phyloP scores from a whole-genome alignment of 2,888 invertebrate species.

The Dynastes tityus region DNA sequence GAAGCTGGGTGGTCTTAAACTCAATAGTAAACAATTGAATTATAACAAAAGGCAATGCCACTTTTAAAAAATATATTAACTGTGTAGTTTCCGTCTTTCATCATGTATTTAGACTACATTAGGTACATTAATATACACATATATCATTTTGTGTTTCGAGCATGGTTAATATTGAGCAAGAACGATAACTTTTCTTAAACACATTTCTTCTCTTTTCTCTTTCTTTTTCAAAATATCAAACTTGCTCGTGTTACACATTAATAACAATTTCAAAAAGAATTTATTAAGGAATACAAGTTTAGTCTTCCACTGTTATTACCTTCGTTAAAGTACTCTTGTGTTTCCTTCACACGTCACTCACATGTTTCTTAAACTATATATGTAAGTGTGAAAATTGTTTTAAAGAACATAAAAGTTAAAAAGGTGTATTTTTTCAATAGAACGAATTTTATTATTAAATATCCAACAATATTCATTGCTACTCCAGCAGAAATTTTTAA shows the following conservation, averaged over 20 bases:
- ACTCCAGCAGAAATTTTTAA: no score
- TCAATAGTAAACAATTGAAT: no score
- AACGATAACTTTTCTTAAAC: not conserved
- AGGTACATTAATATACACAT: not conserved
- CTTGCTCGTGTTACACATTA: no score
- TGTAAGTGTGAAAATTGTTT: no score
- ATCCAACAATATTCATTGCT: not conserved
- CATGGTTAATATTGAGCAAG: not conserved
- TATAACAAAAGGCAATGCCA: no score
- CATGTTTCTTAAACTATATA: no score
- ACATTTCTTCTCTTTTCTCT: no score
- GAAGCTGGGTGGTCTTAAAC: no score
- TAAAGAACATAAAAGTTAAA: not conserved
- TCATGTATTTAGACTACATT: not conserved
- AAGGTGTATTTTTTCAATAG: conserved; percentile 1
- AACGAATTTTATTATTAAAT: not conserved
- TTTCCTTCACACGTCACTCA: no score
- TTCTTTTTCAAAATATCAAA: no score
- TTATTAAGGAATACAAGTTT: not conserved
- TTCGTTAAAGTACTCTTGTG: not conserved
- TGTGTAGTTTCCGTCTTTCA: conserved; percentile 31
- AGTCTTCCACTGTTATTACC: not conserved
- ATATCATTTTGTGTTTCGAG: not conserved
- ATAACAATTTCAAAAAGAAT: no score
- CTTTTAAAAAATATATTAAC: not conserved